phyloP scores from a whole-genome alignment of 2,888 invertebrate species.

The Invenusta paracnida region DNA sequence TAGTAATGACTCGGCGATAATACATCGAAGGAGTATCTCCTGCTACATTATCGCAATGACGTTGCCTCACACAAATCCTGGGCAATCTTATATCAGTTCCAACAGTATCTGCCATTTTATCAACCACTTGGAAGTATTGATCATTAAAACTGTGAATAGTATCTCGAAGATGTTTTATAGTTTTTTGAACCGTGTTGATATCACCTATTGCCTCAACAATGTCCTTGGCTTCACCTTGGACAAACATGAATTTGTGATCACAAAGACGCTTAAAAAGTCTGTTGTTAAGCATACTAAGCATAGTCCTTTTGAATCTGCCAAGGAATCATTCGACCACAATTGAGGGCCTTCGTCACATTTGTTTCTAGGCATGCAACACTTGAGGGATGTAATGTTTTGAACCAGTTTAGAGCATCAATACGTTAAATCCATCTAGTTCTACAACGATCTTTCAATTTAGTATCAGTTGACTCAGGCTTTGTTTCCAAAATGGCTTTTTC shows the following conservation, averaged over 20 bases:
- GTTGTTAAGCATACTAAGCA: no score
- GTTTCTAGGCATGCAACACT: background rate
- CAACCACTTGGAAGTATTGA: background rate
- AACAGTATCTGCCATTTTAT: background rate
- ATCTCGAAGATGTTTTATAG: background rate
- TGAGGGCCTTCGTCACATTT: background rate
- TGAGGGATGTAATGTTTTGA: background rate
- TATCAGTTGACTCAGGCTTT: background rate
- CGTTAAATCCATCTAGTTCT: background rate
- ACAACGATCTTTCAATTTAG: background rate
- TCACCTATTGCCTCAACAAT: background rate
- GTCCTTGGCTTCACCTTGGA: background rate
- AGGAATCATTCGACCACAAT: background rate
- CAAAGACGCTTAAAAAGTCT: background rate
- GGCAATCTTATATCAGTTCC: background rate
- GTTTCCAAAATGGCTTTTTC: background rate
- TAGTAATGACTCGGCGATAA: background rate
- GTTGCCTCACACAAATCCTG: background rate
- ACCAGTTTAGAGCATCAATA: background rate
- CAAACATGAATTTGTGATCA: background rate
- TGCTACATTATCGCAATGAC: background rate
- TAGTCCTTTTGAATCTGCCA: background rate
- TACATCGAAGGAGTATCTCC: background rate
- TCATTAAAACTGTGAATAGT: background rate
- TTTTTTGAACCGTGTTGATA: background rate